Evolutionary conservation across 2,888 invertebrate species (phyloP), one percentile per base, ranked within the genome.

Genomic region (Amphipyra berbera): DNA sequence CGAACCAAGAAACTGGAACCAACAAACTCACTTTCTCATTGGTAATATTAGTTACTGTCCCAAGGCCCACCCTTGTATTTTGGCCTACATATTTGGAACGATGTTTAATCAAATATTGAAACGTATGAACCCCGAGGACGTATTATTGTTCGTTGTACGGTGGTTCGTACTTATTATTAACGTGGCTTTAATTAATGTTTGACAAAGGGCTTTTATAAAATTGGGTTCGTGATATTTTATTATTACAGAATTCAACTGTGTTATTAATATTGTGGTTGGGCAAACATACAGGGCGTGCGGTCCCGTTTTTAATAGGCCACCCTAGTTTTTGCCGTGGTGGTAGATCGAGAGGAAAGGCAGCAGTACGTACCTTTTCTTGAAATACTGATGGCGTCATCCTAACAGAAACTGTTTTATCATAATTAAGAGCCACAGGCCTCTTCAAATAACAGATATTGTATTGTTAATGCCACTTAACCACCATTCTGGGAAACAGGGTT

Each of bases 191-290:
- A 73, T 73, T 57, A 61, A 54, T 73, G 49, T 50, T 69, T 68
- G 62, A 49, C 46, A 46, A 50, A 61, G 53, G 46, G 53, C 49
- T 73, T 70, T 73, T 9, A 54, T 46, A 46, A 54, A 70, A 62
- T 61, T 53, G 69, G 35, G 14, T 45, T 53, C 61, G 67, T 68
- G 62, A 61, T 73, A 30, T 68, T 73, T 61, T 57, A 61, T 73
- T 73, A 73, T 56, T 61, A 70, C 73, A 49, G 50, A 40, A 15
- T 57, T 49, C 37, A 37, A 21, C 12, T 37, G 12, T 52, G 68
- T 53, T 73, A 40, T 68, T 49, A 73, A 54, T 68, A 35, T 68
- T 73, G 53, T 37, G 55, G 27, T 56, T 49, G 12, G 15, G 38
- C 47, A 72, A 72, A 72, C 65, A 71, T 12, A 42, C 15, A 8